Base-by-base conservation (phyloP, 2,797 vertebrate genomes). In the Sitta carolinensis region DNA sequence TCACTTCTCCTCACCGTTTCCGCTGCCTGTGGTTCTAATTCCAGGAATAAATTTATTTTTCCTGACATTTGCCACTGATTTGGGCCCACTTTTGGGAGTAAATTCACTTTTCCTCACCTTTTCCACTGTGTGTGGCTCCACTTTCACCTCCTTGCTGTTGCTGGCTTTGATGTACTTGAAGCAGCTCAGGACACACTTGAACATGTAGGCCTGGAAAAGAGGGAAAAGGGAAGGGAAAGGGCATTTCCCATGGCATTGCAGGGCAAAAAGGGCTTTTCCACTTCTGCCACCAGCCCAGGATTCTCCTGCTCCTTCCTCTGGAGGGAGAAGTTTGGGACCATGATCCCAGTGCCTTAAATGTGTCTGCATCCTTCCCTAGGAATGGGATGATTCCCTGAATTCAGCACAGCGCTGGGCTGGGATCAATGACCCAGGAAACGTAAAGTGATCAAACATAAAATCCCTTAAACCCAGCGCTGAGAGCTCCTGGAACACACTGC, bases 121-220 rank as follows among this genome's bases (percentile, higher is more conserved):
- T 29, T 70, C 95, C 55, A 51, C 68, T 16, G 36, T 7, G 22
- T 95, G 89, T 26, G 80, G 29, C 16, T 57, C n/a, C 0, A 25
- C 70, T 67, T 79, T 93, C 59, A 47, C 89, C 43, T 92, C 80
- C 2, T 57, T 52, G 7, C 26, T 84, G 82, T 94, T 97, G 75
- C 63, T 81, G 80, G 38, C 64, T 94, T 95, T 97, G 13, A 98
- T 93, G 50, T 95, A 40, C 25, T 68, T 95, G 62, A 97, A 98
- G 93, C 97, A 98, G 66, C 82, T 94, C 94, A 97, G 97, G 84
- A 98, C 96, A 26, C 97, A 98, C 66, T 96, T 97, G 92, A 98
- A 97, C 97, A 98, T 97, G 91, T 94, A 98, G 62, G 95, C 96
- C 98, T 98, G 83, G 30, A 89, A 61, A 38, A 64, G 61, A 55